Evolutionary conservation across 2,888 invertebrate genomes (phyloP), one percentile per base, ranked within the genome.

Genomic region (Xestia sexstrigata): DNA sequence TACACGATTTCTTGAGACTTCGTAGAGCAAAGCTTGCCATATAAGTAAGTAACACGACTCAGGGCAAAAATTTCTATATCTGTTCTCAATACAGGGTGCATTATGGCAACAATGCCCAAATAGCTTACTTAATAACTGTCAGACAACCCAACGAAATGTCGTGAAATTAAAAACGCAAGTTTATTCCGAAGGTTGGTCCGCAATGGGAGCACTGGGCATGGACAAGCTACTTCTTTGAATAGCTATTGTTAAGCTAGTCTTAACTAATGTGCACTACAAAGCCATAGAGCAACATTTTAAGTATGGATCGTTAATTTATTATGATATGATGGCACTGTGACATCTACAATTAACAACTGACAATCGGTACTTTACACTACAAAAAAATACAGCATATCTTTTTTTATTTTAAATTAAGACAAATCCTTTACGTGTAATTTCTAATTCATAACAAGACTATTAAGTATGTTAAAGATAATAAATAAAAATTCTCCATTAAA

Each of bases 381-480:
- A 52, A 20, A 0, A 62, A 15, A 30, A 26, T 6, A n/a, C n/a
- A n/a, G n/a, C n/a, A n/a, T n/a, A n/a, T n/a, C n/a, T n/a, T n/a
- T n/a, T n/a, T n/a, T n/a, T n/a, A n/a, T n/a, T n/a, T n/a, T n/a
- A n/a, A n/a, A n/a, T n/a, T n/a, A n/a, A n/a, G n/a, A n/a, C n/a
- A n/a, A 49, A 83, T 52, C 70, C 55, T 67, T 77, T 77, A 55
- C 30, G 35, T 69, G 39, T 35, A 60, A 75, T n/a, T n/a, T 58
- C 7, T 71, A 83, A 60, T 49, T 62, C 66, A 72, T n/a, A n/a
- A 72, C 39, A n/a, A 35, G n/a, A 78, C 49, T 55, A 79, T 79
- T 60, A 35, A 35, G 35, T 35, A 82, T 79, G 84, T 63, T 45
- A 84, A 83, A 84, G 58, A 71, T 15, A n/a, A n/a, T n/a, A n/a